Evolutionary conservation across 2,113 vertebrate species (phyloP).

Genomic region (Synodontis membranacea): DNA sequence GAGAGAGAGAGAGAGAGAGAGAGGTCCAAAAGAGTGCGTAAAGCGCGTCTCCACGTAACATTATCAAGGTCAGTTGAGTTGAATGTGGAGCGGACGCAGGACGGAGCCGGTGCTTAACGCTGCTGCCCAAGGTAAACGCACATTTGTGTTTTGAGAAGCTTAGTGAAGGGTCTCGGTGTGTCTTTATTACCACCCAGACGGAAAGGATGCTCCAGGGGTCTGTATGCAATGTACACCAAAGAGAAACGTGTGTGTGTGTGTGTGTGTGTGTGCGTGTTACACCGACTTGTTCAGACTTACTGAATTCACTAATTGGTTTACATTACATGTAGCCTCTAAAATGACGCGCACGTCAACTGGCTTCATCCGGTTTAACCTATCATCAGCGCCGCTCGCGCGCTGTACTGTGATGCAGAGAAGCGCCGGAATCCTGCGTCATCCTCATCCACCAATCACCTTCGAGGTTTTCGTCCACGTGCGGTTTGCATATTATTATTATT

Average conservation of each 20-base stretch:
- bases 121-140: slow-evolving; percentile 60
- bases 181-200: not conserved
- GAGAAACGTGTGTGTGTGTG: not conserved
- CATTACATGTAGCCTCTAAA: not conserved
- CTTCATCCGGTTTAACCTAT: slow-evolving; percentile 65
- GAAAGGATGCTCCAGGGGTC: not conserved
- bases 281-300: not conserved
- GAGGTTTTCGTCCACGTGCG: not conserved
- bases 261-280: too few species aligned
- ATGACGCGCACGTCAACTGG: slow-evolving; percentile 44
- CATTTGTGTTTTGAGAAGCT: slow-evolving; percentile 2
- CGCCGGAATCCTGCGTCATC: slow-evolving; percentile 41
- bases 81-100: slow-evolving; percentile 18
- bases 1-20: too few species aligned
- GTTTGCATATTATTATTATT: too few species aligned
- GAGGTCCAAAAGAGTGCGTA: slow-evolving; percentile 58
- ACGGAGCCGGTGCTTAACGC: slow-evolving; percentile 10
- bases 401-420: slow-evolving; percentile 15
- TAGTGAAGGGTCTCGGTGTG: not conserved
- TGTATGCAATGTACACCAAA: not conserved
- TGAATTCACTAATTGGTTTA: not conserved
- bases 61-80: slow-evolving; percentile 69
- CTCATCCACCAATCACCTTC: not conserved
- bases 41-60: slow-evolving; percentile 57
- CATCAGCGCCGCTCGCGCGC: not conserved